Percentiles rank a stretch among this genome's conserved stretches.
Evolutionary conservation across 2,113 vertebrate species (phyloP).

Genomic region (Peromyscus maniculatus): DNA sequence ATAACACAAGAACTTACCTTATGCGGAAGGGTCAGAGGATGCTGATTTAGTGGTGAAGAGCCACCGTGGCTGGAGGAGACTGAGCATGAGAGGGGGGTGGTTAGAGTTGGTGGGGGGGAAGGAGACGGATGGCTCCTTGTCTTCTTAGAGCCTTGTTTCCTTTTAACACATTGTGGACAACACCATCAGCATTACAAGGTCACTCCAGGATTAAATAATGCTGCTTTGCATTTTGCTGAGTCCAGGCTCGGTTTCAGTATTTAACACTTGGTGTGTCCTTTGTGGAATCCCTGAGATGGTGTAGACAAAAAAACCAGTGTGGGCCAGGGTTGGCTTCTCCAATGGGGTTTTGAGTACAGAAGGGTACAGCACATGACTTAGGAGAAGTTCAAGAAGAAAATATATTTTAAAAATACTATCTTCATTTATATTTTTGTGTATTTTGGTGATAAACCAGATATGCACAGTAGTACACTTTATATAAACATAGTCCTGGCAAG

Average conservation of each 20-base stretch:
- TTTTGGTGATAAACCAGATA: not conserved
- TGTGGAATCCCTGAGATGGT: too few relatives aligned
- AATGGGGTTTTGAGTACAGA: not conserved
- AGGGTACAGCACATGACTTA: not conserved
- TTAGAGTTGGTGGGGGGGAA: not conserved
- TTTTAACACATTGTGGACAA: not conserved
- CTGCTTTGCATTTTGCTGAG: not conserved
- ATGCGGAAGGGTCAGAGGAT: not conserved
- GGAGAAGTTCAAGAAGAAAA: not conserved
- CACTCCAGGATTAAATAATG: not conserved
- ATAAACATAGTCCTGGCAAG: not conserved
- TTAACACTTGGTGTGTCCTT: not conserved
- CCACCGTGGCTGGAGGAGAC: not conserved
- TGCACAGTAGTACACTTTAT: not conserved
- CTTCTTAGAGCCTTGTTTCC: not conserved
- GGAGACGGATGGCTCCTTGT: not conserved
- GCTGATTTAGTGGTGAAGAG: not conserved
- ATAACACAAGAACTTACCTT: not conserved
- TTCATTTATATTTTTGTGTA: not conserved
- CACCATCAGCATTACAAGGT: not conserved
- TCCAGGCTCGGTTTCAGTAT: not conserved
- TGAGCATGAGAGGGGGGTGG: not conserved
- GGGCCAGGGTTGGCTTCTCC: not conserved
- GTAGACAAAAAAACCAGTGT: not conserved
- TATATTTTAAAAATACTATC: not conserved